These are phyloP conservation scores for Cephus spinipes DNA, from an alignment of 2,888 invertebrate genomes.

Conservation along the genomic window DNA sequence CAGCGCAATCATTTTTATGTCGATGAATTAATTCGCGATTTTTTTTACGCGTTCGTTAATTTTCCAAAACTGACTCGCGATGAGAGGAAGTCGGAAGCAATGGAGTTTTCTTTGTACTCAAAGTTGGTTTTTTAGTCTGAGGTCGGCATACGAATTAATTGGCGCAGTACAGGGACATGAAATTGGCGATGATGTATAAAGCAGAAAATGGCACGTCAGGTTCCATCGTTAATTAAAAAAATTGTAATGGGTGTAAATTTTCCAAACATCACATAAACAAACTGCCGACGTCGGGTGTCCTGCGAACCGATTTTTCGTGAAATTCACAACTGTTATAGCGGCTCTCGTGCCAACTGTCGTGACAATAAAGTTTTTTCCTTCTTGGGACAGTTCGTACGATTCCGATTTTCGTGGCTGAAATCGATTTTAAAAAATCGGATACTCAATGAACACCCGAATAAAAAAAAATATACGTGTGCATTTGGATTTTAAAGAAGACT, in stretches of 20 bases:
- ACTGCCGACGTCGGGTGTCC: background rate
- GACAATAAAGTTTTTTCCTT: constrained; percentile 47
- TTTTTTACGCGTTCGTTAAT: background rate
- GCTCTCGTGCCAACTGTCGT: constrained; percentile 48
- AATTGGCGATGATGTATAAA: background rate
- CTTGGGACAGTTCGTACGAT: constrained; percentile 19
- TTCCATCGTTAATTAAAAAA: background rate
- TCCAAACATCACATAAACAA: background rate
- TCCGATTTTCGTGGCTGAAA: background rate
- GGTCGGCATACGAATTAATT: background rate
- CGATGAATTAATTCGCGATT: background rate
- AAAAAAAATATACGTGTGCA: constrained; percentile 33
- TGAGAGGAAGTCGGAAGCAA: background rate
- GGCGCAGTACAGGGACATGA: background rate
- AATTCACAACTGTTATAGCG: background rate
- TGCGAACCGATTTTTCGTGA: background rate
- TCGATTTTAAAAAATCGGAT: constrained; percentile 31
- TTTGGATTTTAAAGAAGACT: constrained; percentile 49
- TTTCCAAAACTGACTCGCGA: background rate
- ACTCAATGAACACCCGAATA: constrained; percentile 32
- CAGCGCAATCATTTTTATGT: too few species aligned
- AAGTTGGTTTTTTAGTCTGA: background rate
- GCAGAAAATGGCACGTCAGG: background rate
- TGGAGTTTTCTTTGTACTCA: background rate
- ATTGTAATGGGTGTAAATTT: background rate